These are phyloP conservation scores for Entomobrya proxima DNA, from an alignment of 2,888 invertebrate genomes.

Conservation along the genomic window DNA sequence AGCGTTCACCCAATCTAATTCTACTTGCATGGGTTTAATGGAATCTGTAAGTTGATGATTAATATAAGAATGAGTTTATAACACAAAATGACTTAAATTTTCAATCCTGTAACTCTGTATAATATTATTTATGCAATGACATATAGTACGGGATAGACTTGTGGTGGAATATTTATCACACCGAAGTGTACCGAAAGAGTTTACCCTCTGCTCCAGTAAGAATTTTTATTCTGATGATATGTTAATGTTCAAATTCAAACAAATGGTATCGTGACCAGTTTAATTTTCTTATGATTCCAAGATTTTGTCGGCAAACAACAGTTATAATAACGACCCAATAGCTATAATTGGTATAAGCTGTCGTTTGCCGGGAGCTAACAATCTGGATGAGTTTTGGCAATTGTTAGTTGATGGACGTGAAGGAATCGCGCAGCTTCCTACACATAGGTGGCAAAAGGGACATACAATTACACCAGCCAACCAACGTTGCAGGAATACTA, in stretches of 20 bases:
- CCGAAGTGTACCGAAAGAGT: not conserved
- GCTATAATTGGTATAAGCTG: slow-evolving; percentile 56
- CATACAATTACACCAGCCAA: slow-evolving; percentile 7
- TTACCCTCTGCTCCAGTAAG: not conserved
- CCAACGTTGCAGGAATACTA: not conserved
- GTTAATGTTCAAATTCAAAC: not conserved
- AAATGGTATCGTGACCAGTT: not conserved
- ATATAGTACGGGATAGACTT: slow-evolving; percentile 6
- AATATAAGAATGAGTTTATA: not conserved
- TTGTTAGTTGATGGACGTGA: slow-evolving; percentile 20
- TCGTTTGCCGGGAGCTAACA: slow-evolving; percentile 39
- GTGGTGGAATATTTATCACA: slow-evolving; percentile 28
- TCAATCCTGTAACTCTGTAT: not conserved
- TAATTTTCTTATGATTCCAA: not conserved
- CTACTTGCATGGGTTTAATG: not conserved
- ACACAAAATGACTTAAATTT: not conserved
- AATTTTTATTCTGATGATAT: not conserved
- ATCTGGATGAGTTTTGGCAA: slow-evolving; percentile 50
- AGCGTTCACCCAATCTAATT: not conserved
- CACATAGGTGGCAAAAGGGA: slow-evolving; percentile 1
- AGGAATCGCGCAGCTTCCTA: not conserved
- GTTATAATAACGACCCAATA: slow-evolving; percentile 35
- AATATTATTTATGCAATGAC: not conserved
- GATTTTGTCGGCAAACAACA: no score
- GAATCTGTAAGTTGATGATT: slow-evolving; percentile 1